A percentile compares a stretch with the other conserved stretches of the same genome.
phyloP scores from a whole-genome alignment of 2,797 vertebrate genomes.

The Podargus strigoides region DNA sequence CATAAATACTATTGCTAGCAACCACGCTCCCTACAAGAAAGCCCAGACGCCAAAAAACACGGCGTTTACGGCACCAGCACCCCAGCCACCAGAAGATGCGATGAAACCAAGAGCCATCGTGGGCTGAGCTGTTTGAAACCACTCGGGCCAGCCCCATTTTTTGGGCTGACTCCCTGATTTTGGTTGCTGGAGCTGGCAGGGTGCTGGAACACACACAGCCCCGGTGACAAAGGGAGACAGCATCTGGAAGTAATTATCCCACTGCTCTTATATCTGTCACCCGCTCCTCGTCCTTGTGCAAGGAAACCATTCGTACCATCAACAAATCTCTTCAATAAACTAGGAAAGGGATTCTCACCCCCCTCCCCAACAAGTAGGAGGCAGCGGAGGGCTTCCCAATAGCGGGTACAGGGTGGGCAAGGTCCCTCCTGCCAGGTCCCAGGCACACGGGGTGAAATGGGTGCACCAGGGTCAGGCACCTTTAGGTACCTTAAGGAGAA shows the following conservation, averaged over 20 bases:
- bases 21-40: background rate
- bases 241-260: constrained; percentile 38
- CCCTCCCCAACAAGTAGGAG: fast-evolving
- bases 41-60: background rate
- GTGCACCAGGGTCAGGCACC: background rate
- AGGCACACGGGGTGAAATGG: background rate
- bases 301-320: background rate
- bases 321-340: background rate
- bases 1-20: background rate
- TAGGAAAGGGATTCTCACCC: background rate
- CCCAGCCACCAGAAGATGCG: fast-evolving
- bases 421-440: background rate
- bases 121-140: background rate
- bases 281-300: background rate
- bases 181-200: background rate
- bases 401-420: background rate
- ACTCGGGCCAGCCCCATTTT: background rate
- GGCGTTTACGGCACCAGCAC: background rate
- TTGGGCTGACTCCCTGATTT: background rate
- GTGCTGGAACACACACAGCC: background rate
- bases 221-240: background rate
- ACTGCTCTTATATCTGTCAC: background rate
- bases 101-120: fast-evolving
- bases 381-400: fast-evolving
- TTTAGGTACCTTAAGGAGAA: background rate